Percentiles rank a stretch among this genome's conserved stretches.
These are phyloP conservation scores for Leiothrix lutea DNA, from an alignment of 2,113 vertebrate genomes.

Conservation along the genomic window DNA sequence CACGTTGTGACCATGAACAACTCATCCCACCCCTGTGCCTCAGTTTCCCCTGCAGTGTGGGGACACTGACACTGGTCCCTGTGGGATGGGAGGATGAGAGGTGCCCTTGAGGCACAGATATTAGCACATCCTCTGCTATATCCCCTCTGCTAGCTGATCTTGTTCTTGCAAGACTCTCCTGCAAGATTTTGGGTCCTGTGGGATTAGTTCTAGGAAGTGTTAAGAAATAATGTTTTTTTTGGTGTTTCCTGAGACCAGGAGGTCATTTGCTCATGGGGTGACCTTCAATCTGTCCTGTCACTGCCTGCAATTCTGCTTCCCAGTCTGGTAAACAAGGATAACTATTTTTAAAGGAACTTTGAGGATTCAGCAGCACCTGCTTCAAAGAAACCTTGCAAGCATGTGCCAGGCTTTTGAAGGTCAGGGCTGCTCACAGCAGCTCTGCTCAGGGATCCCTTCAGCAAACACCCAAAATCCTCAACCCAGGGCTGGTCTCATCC, in stretches of 20 bases:
- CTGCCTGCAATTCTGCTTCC: neutral
- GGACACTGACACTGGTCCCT: neutral
- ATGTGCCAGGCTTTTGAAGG: neutral
- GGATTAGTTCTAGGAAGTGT: neutral
- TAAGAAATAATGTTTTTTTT: neutral
- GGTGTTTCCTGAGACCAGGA: neutral
- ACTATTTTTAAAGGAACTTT: neutral
- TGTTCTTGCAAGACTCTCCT: neutral
- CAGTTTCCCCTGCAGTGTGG: neutral
- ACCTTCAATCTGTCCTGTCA: neutral
- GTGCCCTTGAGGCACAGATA: neutral
- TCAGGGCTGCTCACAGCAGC: neutral
- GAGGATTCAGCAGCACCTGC: neutral
- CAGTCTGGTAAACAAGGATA: neutral
- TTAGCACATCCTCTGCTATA: neutral
- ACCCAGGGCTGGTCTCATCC: neutral
- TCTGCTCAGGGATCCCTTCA: neutral
- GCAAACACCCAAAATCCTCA: neutral
- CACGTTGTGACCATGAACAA: rapidly evolving
- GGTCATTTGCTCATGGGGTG: neutral
- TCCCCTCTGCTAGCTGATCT: neutral
- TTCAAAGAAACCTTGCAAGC: neutral
- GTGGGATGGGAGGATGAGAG: neutral
- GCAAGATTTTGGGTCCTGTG: neutral
- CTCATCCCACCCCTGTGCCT: neutral